These are phyloP conservation scores for Drosophila bipectinata DNA, from an alignment of 1,140 invertebrate genomes.

Conservation along the genomic window DNA sequence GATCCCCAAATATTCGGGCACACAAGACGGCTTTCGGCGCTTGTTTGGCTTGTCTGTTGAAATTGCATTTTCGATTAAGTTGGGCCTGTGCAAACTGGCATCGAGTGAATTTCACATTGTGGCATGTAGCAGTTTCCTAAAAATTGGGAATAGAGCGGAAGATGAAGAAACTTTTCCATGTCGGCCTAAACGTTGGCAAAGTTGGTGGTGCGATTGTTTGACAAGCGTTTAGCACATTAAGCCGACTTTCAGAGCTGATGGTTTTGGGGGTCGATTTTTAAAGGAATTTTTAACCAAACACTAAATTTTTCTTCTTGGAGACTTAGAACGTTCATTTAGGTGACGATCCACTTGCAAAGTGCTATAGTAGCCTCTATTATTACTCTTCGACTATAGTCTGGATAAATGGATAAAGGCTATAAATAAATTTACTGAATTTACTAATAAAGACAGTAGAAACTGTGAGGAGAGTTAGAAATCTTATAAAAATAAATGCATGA, in stretches of 20 bases:
- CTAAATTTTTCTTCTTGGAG: too few species aligned
- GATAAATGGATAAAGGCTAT: too few species aligned
- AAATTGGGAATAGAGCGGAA: constrained; percentile 2
- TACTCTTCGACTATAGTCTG: too few species aligned
- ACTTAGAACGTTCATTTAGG: too few species aligned
- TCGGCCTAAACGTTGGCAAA: constrained; percentile 47
- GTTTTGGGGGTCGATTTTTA: constrained; percentile 9
- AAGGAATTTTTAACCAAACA: constrained; percentile 11
- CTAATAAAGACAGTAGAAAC: too few species aligned
- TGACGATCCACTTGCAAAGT: too few species aligned
- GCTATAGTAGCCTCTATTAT: too few species aligned
- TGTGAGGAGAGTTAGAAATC: too few species aligned
- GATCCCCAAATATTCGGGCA: constrained; percentile 24
- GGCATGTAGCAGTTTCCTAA: constrained; percentile 32
- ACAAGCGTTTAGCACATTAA: constrained; percentile 52
- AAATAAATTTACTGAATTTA: too few species aligned
- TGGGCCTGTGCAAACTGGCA: constrained; percentile 61
- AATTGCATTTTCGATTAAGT: constrained; percentile 80
- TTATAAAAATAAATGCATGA: too few species aligned
- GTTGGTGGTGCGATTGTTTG: constrained; percentile 34
- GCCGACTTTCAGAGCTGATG: constrained; percentile 29
- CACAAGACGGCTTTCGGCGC: constrained; percentile 24
- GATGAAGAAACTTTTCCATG: constrained; percentile 52
- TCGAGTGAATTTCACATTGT: constrained; percentile 67
- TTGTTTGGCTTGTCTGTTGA: constrained; percentile 65